These are phyloP conservation scores for Notamacropus eugenii DNA, from an alignment of 2,797 vertebrate species.

Conservation along the genomic window DNA sequence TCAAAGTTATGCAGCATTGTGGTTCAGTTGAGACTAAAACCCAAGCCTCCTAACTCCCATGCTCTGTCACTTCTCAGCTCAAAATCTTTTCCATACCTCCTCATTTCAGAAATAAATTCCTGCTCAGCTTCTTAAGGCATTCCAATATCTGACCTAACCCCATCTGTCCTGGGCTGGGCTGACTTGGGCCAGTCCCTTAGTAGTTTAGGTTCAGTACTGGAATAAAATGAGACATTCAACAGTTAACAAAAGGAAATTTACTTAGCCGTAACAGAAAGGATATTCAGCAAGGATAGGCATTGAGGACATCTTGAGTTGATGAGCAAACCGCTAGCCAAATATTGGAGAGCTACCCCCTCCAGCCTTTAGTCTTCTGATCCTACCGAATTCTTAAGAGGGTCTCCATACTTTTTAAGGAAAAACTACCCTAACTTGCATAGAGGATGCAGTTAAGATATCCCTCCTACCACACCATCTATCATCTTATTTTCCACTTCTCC, in stretches of 20 bases:
- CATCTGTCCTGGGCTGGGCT: not conserved
- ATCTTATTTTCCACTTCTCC: not conserved
- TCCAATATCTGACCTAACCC: not conserved
- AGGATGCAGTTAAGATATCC: not conserved
- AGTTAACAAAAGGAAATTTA: not conserved
- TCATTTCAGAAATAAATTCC: not conserved
- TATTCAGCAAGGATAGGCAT: not conserved
- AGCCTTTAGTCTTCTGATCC: not conserved
- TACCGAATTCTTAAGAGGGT: not conserved
- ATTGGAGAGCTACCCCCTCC: not conserved
- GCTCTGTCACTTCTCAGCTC: not conserved
- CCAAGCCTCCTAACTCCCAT: not conserved
- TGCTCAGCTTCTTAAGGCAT: not conserved
- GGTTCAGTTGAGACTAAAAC: not conserved
- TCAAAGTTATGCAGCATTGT: not conserved
- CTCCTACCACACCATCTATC: not conserved
- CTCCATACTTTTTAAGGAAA: not conserved
- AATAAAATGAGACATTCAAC: not conserved
- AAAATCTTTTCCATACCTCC: not conserved
- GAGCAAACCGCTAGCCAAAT: not conserved
- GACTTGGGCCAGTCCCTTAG: not conserved
- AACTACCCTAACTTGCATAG: not conserved
- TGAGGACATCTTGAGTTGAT: not conserved
- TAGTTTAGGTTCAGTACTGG: not conserved
- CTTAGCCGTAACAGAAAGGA: not conserved